Base-by-base conservation (phyloP, 2,888 invertebrate genomes). In the Panzeria rudis region DNA sequence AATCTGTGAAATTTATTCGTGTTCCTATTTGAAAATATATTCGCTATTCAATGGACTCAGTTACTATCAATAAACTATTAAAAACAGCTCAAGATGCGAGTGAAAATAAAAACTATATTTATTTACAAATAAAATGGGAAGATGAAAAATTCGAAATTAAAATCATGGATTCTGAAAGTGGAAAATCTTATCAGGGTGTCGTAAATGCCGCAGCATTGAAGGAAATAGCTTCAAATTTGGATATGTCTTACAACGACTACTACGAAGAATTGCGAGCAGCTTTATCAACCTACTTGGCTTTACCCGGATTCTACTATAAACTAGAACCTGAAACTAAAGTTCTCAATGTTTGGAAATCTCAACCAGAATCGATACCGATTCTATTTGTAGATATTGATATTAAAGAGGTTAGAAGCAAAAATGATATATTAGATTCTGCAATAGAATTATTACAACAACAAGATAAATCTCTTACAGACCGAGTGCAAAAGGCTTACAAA, bases 401-500 rank as follows among this genome's bases (percentile, higher is more conserved):
- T 32, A 79, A 82, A 66, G 73, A 69, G 32, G 41, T 71, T 17
- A 47, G 38, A 32, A 59, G 35, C 23, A 69, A 62, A 25, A 35
- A 82, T 66, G 85, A 85, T 2, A 7, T 85, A 29, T 75, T 85
- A 20, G 82, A 85, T 38, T 71, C 85, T 8, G 82, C 82, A 4
- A 66, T 85, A 44, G 82, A 85, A 17, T 47, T 82, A 41, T 52
- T 85, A 11, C 82, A 85, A 13, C 11, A 69, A 13, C 61, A 82
- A 59, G 56, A 69, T 15, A 82, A 75, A 52, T 50, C 44, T 25
- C 68, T 82, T 50, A 75, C 41, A 44, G 82, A 85, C 15, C 69
- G 78, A 15, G 82, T 82, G 0, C 59, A 82, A 71, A 85, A 82
- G n/a, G 82, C 85, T 11, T 78, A 82, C 4, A 85, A 85, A 32